These are phyloP conservation scores for Microcaecilia unicolor DNA, from an alignment of 2,797 vertebrate species.

Conservation along the genomic window DNA sequence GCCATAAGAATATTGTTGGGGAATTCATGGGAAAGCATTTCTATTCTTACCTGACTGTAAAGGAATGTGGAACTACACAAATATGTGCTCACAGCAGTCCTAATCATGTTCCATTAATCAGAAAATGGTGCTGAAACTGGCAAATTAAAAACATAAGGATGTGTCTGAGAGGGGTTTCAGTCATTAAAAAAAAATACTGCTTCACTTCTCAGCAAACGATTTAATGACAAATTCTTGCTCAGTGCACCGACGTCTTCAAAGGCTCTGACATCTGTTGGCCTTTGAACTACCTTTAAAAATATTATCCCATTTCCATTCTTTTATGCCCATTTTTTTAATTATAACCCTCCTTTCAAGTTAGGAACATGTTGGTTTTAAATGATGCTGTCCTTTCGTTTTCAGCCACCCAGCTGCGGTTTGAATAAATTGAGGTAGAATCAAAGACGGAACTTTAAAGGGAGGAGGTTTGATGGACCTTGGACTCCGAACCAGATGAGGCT, in stretches of 20 bases:
- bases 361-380: slow-evolving; percentile 80
- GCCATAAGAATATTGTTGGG: slow-evolving; percentile 47
- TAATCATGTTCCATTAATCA: slow-evolving; percentile 67
- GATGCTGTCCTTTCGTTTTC: slow-evolving; percentile 75
- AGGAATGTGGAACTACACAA: slow-evolving; percentile 60
- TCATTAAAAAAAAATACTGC: slow-evolving; percentile 62
- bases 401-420: slow-evolving; percentile 91
- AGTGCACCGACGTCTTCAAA: slow-evolving; percentile 71
- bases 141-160: slow-evolving; percentile 72
- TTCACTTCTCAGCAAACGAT: slow-evolving; percentile 62
- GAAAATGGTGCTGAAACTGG: slow-evolving; percentile 65
- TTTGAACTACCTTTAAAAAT: slow-evolving; percentile 85
- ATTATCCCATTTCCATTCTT: slow-evolving; percentile 84
- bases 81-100: slow-evolving; percentile 61
- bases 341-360: slow-evolving; percentile 78
- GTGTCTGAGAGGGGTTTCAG: slow-evolving; percentile 60
- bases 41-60: slow-evolving; percentile 47
- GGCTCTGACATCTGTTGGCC: slow-evolving; percentile 85
- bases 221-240: slow-evolving; percentile 65
- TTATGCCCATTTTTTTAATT: slow-evolving; percentile 96
- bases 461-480: slow-evolving; percentile 94
- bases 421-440: slow-evolving; percentile 94
- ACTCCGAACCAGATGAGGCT: slow-evolving; percentile 96
- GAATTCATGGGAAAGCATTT: slow-evolving; percentile 43
- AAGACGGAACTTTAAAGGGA: slow-evolving; percentile 93